Evolutionary conservation across 2,888 invertebrate species (phyloP).

Genomic region (Diarsia mendica): DNA sequence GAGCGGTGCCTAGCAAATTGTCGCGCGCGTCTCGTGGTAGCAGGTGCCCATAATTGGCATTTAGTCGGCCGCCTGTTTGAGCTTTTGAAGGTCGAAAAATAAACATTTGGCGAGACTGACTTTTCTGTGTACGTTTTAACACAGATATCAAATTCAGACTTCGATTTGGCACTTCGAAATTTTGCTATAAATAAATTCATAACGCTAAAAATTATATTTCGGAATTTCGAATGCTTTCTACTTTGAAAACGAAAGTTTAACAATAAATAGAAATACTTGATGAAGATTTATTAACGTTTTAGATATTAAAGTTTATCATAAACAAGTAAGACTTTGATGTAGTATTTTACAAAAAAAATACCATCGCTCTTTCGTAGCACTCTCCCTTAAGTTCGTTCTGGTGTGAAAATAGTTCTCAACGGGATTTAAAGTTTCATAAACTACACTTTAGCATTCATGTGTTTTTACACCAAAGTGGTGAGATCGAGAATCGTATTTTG

Average conservation of each 20-base stretch:
- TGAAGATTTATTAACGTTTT: conserved; percentile 6
- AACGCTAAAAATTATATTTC: conserved; percentile 7
- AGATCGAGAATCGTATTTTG: conserved; percentile 58
- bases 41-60: conserved; percentile 87
- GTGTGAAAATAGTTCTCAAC: conserved; percentile 63
- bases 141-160: conserved; percentile 39
- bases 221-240: conserved; percentile 22
- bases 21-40: conserved; percentile 82
- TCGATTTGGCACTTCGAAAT: conserved; percentile 14
- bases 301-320: conserved; percentile 20
- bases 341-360: conserved; percentile 42
- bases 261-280: conserved; percentile 11
- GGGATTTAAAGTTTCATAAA: conserved; percentile 64
- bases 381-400: conserved; percentile 43
- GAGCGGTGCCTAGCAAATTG: conserved; percentile 80
- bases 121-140: conserved; percentile 47
- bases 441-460: conserved; percentile 57
- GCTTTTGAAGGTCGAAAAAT: conserved; percentile 89
- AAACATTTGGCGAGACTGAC: conserved; percentile 70
- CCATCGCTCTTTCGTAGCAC: conserved; percentile 42
- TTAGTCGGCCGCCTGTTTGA: conserved; percentile 82
- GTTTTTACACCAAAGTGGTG: conserved; percentile 59
- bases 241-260: conserved; percentile 30
- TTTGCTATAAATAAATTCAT: conserved; percentile 33
- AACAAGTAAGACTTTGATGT: conserved; percentile 20